A percentile compares a stretch with the other conserved stretches of the same genome.
phyloP scores from a whole-genome alignment of 2,888 invertebrate species.

The Meiosimyza decipiens region DNA sequence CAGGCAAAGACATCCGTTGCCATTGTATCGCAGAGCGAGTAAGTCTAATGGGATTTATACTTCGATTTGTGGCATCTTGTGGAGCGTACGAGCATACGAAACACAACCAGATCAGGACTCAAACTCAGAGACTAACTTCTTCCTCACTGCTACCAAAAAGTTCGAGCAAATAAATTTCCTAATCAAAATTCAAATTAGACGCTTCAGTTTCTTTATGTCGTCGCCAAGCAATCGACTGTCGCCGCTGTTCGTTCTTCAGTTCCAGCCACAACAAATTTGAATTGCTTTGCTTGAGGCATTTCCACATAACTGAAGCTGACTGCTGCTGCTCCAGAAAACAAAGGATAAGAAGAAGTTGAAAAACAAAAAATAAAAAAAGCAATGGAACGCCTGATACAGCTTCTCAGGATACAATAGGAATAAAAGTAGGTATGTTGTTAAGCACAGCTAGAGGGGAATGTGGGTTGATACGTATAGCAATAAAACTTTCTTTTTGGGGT shows the following conservation, averaged over 20 bases:
- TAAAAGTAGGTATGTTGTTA: constrained; percentile 30
- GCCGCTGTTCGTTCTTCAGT: constrained; percentile 42
- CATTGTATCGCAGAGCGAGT: background rate
- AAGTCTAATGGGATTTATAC: constrained; percentile 7
- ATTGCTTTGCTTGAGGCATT: constrained; percentile 49
- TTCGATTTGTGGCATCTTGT: constrained; percentile 4
- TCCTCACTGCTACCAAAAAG: background rate
- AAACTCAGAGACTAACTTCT: background rate
- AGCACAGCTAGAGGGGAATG: constrained; percentile 43
- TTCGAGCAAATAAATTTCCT: constrained; percentile 61
- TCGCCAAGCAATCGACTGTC: constrained; percentile 52
- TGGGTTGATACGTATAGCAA: constrained; percentile 37
- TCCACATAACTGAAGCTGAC: constrained; percentile 46
- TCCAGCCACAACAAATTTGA: constrained; percentile 56
- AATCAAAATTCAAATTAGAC: constrained; percentile 67
- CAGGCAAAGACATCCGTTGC: constrained; percentile 3
- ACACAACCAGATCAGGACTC: background rate
- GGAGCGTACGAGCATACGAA: background rate
- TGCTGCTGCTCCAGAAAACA: constrained; percentile 5
- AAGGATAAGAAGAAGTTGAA: background rate
- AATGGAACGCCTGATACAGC: background rate
- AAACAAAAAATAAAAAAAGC: background rate
- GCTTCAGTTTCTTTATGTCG: constrained; percentile 38
- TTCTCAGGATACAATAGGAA: background rate
- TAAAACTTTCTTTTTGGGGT: constrained; percentile 46